Conservation (phyloP, 2,797 vertebrate species). For the Sparidentex hasta region DNA sequence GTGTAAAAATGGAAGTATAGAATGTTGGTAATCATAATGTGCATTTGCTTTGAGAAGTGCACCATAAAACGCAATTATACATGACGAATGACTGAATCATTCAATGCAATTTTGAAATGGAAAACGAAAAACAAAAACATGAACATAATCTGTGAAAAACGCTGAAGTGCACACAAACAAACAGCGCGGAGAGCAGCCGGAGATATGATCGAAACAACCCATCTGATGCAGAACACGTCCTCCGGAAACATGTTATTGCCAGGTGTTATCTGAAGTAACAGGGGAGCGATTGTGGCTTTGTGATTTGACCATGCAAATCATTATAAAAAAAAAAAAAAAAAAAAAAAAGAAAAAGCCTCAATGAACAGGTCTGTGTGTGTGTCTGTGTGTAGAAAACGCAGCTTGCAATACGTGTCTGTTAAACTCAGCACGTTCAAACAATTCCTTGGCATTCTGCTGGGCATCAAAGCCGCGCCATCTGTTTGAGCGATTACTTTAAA, state of each 20-base stretch:
- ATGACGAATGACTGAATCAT: background rate
- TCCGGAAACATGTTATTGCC: conserved; percentile 19
- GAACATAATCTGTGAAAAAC: background rate
- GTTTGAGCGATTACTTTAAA: conserved; percentile 52
- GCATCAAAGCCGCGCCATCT: conserved; percentile 49
- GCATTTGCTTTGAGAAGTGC: background rate
- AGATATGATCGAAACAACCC: conserved; percentile 13
- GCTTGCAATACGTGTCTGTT: conserved; percentile 16
- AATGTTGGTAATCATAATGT: background rate
- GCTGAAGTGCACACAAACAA: background rate
- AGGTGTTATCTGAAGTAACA: conserved; percentile 18
- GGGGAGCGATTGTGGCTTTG: background rate
- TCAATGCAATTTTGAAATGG: background rate
- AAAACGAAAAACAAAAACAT: background rate
- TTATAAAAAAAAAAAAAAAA: background rate
- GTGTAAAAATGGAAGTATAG: background rate
- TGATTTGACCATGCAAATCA: conserved; percentile 21
- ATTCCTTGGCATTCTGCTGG: conserved; percentile 41
- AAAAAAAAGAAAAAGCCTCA: background rate
- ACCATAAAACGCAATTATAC: background rate
- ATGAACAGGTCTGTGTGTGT: conserved; percentile 10
- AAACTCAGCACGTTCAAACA: conserved; percentile 43
- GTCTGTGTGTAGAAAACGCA: conserved; percentile 10
- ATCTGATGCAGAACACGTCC: conserved; percentile 33
- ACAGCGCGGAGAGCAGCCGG: background rate